Evolutionary conservation across 2,888 invertebrate species (phyloP).

Genomic region (Diloba caeruleocephala): DNA sequence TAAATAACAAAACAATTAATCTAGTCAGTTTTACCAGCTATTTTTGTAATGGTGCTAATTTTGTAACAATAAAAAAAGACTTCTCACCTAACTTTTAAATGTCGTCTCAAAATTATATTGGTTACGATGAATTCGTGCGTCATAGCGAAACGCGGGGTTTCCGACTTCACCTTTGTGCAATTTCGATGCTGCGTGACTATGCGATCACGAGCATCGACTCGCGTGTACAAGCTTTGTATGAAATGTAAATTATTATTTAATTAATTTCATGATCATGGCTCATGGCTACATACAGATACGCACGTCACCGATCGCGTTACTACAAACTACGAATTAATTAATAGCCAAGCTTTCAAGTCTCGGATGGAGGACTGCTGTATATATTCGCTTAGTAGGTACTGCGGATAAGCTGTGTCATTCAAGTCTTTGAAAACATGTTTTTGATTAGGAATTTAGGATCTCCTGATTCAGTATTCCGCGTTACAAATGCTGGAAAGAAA

Average conservation of each 20-base stretch:
- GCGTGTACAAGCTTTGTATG: conserved; percentile 18
- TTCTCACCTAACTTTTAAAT: conserved; percentile 27
- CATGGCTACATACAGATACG: too few species aligned
- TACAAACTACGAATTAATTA: too few species aligned
- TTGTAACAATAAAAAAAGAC: conserved; percentile 3
- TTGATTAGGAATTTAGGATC: too few species aligned
- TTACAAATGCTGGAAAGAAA: too few species aligned
- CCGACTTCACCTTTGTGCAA: conserved; percentile 29
- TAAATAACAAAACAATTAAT: conserved; percentile 1
- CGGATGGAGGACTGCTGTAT: too few species aligned
- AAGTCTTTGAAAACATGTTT: too few species aligned
- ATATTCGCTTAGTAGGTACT: too few species aligned
- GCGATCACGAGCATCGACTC: conserved; percentile 42
- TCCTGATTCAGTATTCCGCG: too few species aligned
- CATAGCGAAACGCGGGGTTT: conserved; percentile 57
- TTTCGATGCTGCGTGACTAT: conserved; percentile 30
- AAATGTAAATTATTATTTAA: conserved; percentile 14
- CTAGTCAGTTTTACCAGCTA: conserved; percentile 25
- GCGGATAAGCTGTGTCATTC: too few species aligned
- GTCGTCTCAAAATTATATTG: conserved; percentile 27
- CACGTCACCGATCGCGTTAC: too few species aligned
- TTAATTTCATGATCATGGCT: too few species aligned
- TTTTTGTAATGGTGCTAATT: conserved; percentile 14
- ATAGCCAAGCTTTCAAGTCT: too few species aligned
- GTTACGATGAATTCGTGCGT: conserved; percentile 53